These are phyloP conservation scores for Temnopleurus reevesii DNA, from an alignment of 53 echinoderm and acorn worm species.

Conservation along the genomic window DNA sequence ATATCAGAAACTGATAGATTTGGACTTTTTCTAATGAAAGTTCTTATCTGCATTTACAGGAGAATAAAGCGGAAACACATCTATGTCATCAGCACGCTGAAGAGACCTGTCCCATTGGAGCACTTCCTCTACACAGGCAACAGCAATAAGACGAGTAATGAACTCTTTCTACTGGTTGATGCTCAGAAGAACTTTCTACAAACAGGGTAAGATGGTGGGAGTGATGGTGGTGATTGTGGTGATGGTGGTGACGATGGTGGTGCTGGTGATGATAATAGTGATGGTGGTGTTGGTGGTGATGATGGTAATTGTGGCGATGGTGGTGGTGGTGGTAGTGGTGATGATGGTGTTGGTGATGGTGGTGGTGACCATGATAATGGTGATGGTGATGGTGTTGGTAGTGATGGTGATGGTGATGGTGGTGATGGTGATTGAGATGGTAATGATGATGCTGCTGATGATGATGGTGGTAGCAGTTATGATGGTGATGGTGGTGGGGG, in stretches of 20 bases:
- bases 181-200: conserved; percentile 71
- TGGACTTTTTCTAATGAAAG: neutral
- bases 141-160: conserved; percentile 90
- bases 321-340: neutral
- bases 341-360: neutral
- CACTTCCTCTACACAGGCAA: conserved; percentile 97
- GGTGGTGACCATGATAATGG: neutral
- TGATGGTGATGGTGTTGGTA: neutral
- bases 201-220: conserved; percentile 69
- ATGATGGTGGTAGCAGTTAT: neutral
- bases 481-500: neutral
- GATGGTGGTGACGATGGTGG: neutral
- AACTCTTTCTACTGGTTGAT: conserved; percentile 90
- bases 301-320: neutral
- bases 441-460: neutral
- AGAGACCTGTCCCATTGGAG: conserved; percentile 96
- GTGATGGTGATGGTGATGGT: neutral
- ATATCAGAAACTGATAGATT: neutral
- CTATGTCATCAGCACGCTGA: conserved; percentile 95
- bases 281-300: neutral
- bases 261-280: neutral
- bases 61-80: conserved; percentile 89
- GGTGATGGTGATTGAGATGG: neutral
- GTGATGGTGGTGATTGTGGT: neutral
- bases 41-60: conserved; percentile 44